A percentile compares a stretch with the other conserved stretches of the same genome.
Conservation (phyloP, 37 sponge, comb jelly and placozoan species). For the Diacarnus erythraeanus region DNA sequence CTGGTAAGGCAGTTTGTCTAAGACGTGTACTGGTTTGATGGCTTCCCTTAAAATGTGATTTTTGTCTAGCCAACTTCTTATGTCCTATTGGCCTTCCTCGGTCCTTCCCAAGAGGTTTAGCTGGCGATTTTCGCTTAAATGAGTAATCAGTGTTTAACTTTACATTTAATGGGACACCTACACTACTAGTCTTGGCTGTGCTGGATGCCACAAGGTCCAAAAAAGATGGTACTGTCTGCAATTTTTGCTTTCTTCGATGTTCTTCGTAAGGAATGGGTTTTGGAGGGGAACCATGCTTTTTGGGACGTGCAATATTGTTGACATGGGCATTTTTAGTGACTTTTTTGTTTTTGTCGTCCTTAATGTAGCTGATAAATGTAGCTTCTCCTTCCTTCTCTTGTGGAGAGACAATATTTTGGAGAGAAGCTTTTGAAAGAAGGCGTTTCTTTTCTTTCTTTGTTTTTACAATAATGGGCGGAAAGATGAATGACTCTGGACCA, state of each 20-base stretch:
- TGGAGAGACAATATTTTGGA: not conserved
- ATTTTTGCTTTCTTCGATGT: not conserved
- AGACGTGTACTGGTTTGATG: not conserved
- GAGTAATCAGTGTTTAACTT: not conserved
- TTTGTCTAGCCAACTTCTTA: constrained; percentile 13
- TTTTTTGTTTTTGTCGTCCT: not conserved
- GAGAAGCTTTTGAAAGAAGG: not conserved
- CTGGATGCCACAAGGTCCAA: not conserved
- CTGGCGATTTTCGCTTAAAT: not conserved
- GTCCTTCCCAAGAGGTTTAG: not conserved
- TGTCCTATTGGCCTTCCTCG: not conserved
- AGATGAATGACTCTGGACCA: not conserved
- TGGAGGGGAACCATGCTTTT: not conserved
- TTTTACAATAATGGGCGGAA: not conserved
- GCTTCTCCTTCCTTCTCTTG: not conserved
- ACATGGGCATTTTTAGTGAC: not conserved
- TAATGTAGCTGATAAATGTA: not conserved
- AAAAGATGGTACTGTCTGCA: not conserved
- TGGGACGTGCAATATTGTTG: not conserved
- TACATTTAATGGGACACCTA: not conserved
- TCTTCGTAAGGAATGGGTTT: constrained; percentile 13
- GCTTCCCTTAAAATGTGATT: not conserved
- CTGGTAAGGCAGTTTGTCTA: no score
- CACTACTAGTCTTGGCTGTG: not conserved
- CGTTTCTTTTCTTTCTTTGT: not conserved